These are phyloP conservation scores for Mythimna ferrago DNA, from an alignment of 2,888 invertebrate genomes.

Conservation along the genomic window DNA sequence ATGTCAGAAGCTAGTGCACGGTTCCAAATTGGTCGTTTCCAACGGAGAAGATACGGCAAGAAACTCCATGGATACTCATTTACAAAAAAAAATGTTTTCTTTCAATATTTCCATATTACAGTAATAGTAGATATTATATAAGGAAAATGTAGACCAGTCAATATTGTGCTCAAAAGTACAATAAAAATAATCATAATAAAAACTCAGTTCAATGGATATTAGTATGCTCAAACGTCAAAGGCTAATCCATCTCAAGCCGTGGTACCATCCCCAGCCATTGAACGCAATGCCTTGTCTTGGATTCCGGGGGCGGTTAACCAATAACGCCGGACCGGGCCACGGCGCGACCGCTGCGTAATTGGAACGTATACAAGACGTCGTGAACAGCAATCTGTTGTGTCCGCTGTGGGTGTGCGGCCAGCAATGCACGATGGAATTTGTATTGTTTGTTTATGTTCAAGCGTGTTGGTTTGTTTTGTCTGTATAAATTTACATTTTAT, in stretches of 20 bases:
- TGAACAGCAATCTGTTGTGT: slow-evolving; percentile 29
- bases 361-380: slow-evolving; percentile 47
- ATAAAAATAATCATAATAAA: no score
- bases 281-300: slow-evolving; percentile 17
- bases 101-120: no score
- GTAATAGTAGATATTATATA: no score
- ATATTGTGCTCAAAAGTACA: no score
- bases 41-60: no score
- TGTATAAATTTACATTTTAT: no score
- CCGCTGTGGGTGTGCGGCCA: slow-evolving; percentile 9
- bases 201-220: no score
- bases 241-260: not conserved
- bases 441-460: slow-evolving; percentile 3
- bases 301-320: slow-evolving; percentile 45
- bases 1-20: no score
- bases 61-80: no score
- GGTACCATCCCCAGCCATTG: not conserved
- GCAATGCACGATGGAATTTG: slow-evolving; percentile 38
- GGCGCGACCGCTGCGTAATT: slow-evolving; percentile 52
- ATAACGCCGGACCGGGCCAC: slow-evolving; percentile 31
- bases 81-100: no score
- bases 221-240: not conserved
- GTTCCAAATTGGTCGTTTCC: no score
- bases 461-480: not conserved
- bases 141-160: no score